phyloP scores from a whole-genome alignment of 1,140 invertebrate genomes.

The Vanessa tameamea region DNA sequence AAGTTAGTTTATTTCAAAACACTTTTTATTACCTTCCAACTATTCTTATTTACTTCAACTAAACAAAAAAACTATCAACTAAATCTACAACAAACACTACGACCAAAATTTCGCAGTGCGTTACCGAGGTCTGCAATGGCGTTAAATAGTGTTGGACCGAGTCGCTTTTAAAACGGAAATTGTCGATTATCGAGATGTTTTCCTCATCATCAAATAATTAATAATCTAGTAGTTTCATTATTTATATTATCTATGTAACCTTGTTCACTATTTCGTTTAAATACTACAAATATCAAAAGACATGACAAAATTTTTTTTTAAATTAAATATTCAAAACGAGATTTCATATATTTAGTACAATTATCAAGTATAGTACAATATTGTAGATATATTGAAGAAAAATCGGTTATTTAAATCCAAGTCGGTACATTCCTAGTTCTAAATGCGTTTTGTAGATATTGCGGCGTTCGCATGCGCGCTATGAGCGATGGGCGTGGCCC shows the following conservation, averaged over 20 bases:
- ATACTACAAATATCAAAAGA: too few species aligned
- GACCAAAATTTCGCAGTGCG: conserved; percentile 20
- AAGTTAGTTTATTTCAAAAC: background rate
- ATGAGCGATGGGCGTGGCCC: conserved; percentile 25
- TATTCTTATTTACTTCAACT: too few species aligned
- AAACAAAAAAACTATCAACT: too few species aligned
- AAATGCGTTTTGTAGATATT: conserved; percentile 26
- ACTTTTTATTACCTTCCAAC: too few species aligned
- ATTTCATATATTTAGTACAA: too few species aligned
- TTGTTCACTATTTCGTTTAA: too few species aligned
- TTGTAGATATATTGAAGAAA: background rate
- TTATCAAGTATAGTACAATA: too few species aligned
- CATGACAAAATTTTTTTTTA: too few species aligned
- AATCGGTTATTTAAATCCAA: background rate
- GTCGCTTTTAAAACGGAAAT: background rate
- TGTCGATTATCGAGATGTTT: background rate
- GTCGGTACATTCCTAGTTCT: conserved; percentile 14
- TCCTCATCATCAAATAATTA: too few species aligned
- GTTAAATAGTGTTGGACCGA: conserved; percentile 19
- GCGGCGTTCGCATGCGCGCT: conserved; percentile 26
- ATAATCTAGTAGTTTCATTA: too few species aligned
- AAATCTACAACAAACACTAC: conserved; percentile 1
- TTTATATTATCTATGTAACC: too few species aligned
- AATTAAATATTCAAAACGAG: too few species aligned
- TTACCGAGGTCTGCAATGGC: conserved; percentile 23